phyloP scores from a whole-genome alignment of 2,888 invertebrate genomes.

The Orthosia gothica region DNA sequence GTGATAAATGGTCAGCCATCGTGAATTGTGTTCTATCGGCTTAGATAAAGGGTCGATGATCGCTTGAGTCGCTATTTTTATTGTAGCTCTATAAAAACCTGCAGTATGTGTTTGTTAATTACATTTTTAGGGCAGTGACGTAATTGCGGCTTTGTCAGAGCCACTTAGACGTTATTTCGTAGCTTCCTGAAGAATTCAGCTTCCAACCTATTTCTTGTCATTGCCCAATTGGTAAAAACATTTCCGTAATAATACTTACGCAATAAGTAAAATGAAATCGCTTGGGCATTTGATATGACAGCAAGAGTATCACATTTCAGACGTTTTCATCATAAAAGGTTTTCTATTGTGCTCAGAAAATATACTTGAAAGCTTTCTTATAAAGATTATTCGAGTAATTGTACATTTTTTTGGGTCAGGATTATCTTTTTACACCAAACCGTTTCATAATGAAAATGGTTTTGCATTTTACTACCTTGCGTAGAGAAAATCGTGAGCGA shows the following conservation, averaged over 20 bases:
- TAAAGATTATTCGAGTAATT: conserved; percentile 32
- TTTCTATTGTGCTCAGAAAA: conserved; percentile 37
- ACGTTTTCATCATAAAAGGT: conserved; percentile 46
- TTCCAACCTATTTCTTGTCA: conserved; percentile 1
- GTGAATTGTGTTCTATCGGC: conserved; percentile 36
- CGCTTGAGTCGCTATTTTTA: conserved; percentile 31
- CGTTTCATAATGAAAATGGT: conserved; percentile 28
- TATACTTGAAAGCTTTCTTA: conserved; percentile 15
- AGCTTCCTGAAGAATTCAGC: conserved; percentile 34
- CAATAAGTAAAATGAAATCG: conserved; percentile 36
- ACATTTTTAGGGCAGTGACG: conserved; percentile 61
- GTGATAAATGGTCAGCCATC: conserved; percentile 46
- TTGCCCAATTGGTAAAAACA: conserved; percentile 30
- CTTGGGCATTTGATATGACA: conserved; percentile 43
- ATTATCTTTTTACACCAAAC: conserved; percentile 18
- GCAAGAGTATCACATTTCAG: conserved; percentile 41
- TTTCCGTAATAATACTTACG: conserved; percentile 42
- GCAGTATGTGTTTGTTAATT: conserved; percentile 56
- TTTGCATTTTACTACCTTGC: conserved; percentile 36
- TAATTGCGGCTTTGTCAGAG: conserved; percentile 42
- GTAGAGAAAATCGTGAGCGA: conserved; percentile 59
- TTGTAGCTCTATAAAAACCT: conserved; percentile 21
- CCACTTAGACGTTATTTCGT: conserved; percentile 40
- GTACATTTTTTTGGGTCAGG: conserved; percentile 23
- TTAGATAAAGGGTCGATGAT: conserved; percentile 47